Conservation (phyloP, 2,888 invertebrate species). For the Tenthredo distinguenda region DNA sequence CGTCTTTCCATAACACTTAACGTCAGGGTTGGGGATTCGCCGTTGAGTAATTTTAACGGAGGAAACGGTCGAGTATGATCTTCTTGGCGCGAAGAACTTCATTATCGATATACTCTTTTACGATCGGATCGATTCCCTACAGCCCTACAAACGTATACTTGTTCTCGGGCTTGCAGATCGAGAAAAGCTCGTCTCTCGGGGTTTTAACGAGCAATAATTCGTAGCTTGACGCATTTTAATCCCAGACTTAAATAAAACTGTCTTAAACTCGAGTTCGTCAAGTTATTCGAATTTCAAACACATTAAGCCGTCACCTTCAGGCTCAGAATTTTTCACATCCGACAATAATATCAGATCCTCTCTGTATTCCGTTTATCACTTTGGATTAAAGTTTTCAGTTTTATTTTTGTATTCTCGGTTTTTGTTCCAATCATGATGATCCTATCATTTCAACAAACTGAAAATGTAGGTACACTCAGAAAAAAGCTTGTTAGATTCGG, state of each 20-base stretch:
- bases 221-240: neutral
- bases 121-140: constrained; percentile 1
- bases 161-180: neutral
- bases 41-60: neutral
- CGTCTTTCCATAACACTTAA: constrained; percentile 31
- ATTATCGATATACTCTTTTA: constrained; percentile 1
- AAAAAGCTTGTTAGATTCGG: too few species aligned
- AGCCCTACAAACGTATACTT: neutral
- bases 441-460: too few species aligned
- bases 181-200: neutral
- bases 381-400: too few species aligned
- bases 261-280: neutral
- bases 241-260: neutral
- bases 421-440: too few species aligned
- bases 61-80: neutral
- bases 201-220: constrained; percentile 15
- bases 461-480: too few species aligned
- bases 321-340: too few species aligned
- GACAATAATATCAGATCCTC: neutral
- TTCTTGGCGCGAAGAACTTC: neutral
- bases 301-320: neutral
- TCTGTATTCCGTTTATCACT: too few species aligned
- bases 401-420: too few species aligned
- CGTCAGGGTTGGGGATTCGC: neutral
- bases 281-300: neutral